Conservation (phyloP, 2,113 vertebrate species). For the Gila orcuttii region DNA sequence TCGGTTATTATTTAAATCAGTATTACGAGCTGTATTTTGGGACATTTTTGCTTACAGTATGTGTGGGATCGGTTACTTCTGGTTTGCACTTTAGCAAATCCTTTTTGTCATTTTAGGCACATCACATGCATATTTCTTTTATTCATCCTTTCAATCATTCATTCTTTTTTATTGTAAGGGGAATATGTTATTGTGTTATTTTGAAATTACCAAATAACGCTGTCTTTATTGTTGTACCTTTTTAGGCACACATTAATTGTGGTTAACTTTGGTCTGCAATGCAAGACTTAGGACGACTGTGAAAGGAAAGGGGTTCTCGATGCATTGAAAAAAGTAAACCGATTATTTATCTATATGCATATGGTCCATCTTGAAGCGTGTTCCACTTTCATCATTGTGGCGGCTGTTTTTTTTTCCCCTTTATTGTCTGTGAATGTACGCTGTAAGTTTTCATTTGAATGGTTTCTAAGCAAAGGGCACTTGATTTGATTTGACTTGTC, state of each 20-base stretch:
- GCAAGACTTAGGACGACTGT: conserved; percentile 51
- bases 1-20: conserved; percentile 70
- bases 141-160: not conserved
- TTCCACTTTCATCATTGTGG: conserved; percentile 62
- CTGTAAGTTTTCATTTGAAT: conserved; percentile 53
- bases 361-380: conserved; percentile 53
- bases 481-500: conserved; percentile 52
- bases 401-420: conserved; percentile 40
- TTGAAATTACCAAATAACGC: not conserved
- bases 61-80: conserved; percentile 54
- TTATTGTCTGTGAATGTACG: conserved; percentile 63
- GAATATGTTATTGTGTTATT: not conserved
- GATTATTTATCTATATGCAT: conserved; percentile 71
- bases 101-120: conserved; percentile 7
- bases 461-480: conserved; percentile 51
- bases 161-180: conserved; percentile 11
- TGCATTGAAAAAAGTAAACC: conserved; percentile 32
- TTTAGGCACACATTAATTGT: conserved; percentile 37
- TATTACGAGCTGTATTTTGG: conserved; percentile 75
- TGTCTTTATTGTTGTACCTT: conserved; percentile 24
- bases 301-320: conserved; percentile 50
- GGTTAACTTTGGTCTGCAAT: conserved; percentile 39
- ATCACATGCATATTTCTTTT: conserved; percentile 26
- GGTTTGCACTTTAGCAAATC: not conserved
- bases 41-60: conserved; percentile 59